A percentile compares a stretch with the other conserved stretches of the same genome.
phyloP scores from a whole-genome alignment of 2,797 vertebrate species.

The Dromococcyx pavoninus region DNA sequence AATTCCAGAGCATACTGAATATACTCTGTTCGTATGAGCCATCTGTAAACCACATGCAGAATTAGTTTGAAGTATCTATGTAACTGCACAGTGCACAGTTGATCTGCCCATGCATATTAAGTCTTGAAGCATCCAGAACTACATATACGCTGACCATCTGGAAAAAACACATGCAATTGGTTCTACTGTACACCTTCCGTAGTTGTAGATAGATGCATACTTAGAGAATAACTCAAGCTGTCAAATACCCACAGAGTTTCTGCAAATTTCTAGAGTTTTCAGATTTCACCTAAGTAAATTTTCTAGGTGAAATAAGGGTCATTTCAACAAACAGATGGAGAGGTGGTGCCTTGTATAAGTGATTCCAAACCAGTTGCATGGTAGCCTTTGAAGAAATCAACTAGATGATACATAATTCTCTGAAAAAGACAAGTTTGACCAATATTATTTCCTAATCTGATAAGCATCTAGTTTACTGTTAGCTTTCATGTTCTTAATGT shows the following conservation, averaged over 20 bases:
- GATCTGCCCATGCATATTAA: background rate
- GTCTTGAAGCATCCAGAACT: background rate
- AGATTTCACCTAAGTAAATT: background rate
- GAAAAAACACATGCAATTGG: fast-evolving
- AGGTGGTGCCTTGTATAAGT: background rate
- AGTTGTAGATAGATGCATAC: background rate
- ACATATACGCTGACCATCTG: background rate
- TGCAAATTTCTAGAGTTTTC: background rate
- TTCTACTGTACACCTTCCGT: background rate
- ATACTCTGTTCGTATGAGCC: background rate
- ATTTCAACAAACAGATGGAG: background rate
- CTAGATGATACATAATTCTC: background rate
- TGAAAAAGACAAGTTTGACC: background rate
- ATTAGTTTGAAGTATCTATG: background rate
- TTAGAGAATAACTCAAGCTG: background rate
- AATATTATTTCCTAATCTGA: background rate
- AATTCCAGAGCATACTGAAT: background rate
- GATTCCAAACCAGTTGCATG: background rate
- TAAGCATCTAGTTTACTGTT: background rate
- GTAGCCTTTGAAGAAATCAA: background rate
- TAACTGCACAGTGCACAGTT: background rate
- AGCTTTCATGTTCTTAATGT: background rate
- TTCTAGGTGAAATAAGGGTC: background rate
- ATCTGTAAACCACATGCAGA: background rate
- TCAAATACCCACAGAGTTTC: background rate